These are phyloP conservation scores for Colletes collaris DNA, from an alignment of 2,888 invertebrate species.

Conservation along the genomic window DNA sequence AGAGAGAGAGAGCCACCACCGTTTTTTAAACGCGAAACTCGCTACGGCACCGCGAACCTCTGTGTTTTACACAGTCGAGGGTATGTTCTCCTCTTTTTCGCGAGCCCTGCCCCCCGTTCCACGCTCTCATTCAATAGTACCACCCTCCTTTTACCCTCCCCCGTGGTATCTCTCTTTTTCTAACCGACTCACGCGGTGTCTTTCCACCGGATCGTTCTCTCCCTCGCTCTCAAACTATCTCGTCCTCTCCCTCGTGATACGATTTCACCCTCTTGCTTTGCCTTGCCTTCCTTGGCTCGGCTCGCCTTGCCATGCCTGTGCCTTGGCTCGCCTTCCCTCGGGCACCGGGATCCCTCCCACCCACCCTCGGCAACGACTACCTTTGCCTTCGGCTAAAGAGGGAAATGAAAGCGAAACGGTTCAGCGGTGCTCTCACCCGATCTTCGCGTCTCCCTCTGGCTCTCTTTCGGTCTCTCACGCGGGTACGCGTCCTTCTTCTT, in stretches of 20 bases:
- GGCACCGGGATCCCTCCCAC: conserved; percentile 56
- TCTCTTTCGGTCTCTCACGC: conserved; percentile 63
- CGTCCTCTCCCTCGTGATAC: conserved; percentile 54
- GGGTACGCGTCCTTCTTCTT: conserved; percentile 53
- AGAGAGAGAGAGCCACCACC: conserved; percentile 16
- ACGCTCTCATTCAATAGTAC: conserved; percentile 62
- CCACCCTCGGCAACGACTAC: conserved; percentile 61
- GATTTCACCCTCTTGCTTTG: conserved; percentile 54
- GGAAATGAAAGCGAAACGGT: conserved; percentile 83
- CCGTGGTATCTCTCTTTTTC: conserved; percentile 37
- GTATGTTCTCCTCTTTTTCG: conserved; percentile 71
- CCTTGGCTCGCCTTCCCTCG: conserved; percentile 64
- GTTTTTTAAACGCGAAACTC: conserved; percentile 71
- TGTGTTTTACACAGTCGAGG: conserved; percentile 75
- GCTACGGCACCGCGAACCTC: conserved; percentile 67
- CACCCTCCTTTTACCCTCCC: conserved; percentile 53
- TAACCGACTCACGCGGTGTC: conserved; percentile 38
- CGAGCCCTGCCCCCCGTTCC: conserved; percentile 60
- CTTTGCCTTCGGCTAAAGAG: conserved; percentile 77
- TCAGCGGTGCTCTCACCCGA: conserved; percentile 80
- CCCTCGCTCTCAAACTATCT: conserved; percentile 34
- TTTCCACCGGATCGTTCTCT: conserved; percentile 40
- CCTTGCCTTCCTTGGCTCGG: conserved; percentile 35
- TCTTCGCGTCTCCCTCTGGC: conserved; percentile 58
- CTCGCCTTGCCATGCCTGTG: conserved; percentile 21